phyloP scores from a whole-genome alignment of 1,140 invertebrate genomes.

The Apis laboriosa region DNA sequence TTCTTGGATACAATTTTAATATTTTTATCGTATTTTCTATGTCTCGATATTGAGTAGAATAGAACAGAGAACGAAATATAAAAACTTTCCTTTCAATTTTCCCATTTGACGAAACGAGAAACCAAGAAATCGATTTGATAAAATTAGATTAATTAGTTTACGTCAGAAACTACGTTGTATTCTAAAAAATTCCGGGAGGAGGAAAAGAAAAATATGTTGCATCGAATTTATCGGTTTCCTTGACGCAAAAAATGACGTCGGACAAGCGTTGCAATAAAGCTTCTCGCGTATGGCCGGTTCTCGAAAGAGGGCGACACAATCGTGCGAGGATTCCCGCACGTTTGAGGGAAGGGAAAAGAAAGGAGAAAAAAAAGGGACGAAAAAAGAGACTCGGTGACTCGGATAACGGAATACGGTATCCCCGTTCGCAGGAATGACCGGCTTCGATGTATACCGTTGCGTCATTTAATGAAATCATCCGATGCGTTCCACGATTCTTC shows the following conservation, averaged over 20 bases:
- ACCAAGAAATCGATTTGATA: no score
- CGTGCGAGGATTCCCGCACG: background rate
- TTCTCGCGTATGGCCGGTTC: background rate
- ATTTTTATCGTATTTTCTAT: background rate
- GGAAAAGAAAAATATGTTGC: background rate
- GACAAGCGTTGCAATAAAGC: background rate
- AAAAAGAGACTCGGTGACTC: background rate
- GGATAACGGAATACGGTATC: slow-evolving; percentile 62
- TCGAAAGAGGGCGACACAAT: background rate
- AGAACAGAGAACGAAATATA: no score
- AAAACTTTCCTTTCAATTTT: no score
- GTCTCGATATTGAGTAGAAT: no score
- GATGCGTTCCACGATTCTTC: background rate
- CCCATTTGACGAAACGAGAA: background rate
- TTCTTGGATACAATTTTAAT: background rate
- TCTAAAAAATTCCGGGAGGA: no score
- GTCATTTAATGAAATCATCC: slow-evolving; percentile 56
- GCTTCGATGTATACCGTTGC: slow-evolving; percentile 53
- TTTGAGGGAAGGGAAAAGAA: background rate
- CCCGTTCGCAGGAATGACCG: slow-evolving; percentile 55
- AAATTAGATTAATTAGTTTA: background rate
- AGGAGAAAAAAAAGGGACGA: background rate
- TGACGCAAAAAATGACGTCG: background rate
- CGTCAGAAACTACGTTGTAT: background rate
- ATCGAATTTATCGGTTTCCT: background rate